These are phyloP conservation scores for Petrophora chlorosata DNA, from an alignment of 2,888 invertebrate genomes.

Conservation along the genomic window DNA sequence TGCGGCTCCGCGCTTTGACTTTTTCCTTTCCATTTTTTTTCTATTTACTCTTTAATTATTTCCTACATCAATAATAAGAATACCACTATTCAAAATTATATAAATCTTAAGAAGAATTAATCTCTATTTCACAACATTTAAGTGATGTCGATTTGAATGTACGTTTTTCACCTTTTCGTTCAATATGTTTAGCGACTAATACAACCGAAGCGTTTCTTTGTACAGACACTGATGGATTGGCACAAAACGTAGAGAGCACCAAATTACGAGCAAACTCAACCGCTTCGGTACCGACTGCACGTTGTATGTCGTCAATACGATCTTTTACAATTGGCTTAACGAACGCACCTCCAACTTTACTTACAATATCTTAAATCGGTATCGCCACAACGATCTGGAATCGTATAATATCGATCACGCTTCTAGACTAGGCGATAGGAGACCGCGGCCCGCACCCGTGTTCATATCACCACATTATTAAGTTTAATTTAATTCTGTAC, in stretches of 20 bases:
- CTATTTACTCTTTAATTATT: no score
- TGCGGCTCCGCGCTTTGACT: slow-evolving; percentile 56
- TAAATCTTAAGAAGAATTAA: neutral
- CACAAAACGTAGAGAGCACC: slow-evolving; percentile 62
- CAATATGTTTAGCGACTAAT: slow-evolving; percentile 32
- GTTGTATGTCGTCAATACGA: slow-evolving; percentile 34
- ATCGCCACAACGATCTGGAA: slow-evolving; percentile 25
- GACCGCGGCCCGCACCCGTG: slow-evolving; percentile 68
- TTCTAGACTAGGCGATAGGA: slow-evolving; percentile 36
- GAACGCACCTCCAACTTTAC: slow-evolving; percentile 26
- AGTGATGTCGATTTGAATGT: neutral
- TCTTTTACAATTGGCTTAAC: slow-evolving; percentile 31
- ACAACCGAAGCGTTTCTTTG: slow-evolving; percentile 37
- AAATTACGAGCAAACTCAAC: slow-evolving; percentile 47
- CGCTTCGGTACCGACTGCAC: slow-evolving; percentile 55
- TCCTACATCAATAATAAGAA: neutral
- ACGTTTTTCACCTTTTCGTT: neutral
- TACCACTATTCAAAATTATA: neutral
- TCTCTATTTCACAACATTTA: slow-evolving; percentile 27
- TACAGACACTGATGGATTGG: slow-evolving; percentile 64
- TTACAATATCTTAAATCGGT: slow-evolving; percentile 16
- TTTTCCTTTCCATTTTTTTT: slow-evolving; percentile 15
- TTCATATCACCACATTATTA: slow-evolving; percentile 54
- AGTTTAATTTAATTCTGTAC: slow-evolving; percentile 43
- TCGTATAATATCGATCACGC: slow-evolving; percentile 34